phyloP scores from a whole-genome alignment of 2,888 invertebrate species.

The Oligia strigilis region DNA sequence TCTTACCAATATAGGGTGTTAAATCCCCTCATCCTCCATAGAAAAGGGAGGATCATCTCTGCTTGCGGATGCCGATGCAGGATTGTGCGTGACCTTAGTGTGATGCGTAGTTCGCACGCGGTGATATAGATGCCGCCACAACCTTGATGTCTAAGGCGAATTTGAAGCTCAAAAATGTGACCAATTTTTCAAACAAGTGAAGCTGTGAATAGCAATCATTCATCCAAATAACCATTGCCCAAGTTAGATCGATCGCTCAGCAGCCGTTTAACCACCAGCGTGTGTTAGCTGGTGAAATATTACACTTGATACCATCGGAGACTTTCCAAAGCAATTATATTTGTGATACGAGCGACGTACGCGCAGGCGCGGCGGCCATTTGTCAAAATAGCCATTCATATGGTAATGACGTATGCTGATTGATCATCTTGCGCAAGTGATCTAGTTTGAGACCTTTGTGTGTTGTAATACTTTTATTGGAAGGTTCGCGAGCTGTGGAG shows the following conservation, averaged over 20 bases:
- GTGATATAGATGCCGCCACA: too few relatives aligned
- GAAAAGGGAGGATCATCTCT: too few relatives aligned
- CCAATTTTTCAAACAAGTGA: neutral
- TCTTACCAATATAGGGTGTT: neutral
- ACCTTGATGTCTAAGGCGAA: neutral
- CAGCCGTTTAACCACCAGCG: constrained; percentile 44
- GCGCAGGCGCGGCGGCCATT: constrained; percentile 59
- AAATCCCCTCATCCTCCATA: too few relatives aligned
- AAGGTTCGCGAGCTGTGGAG: neutral
- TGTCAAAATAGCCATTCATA: constrained; percentile 66
- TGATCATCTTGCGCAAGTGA: constrained; percentile 58
- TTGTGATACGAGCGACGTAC: constrained; percentile 46
- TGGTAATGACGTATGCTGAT: constrained; percentile 57
- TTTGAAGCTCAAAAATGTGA: neutral
- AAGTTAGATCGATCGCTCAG: constrained; percentile 33
- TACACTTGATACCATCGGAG: constrained; percentile 58
- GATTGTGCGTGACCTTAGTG: too few relatives aligned
- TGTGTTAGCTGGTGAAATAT: constrained; percentile 54
- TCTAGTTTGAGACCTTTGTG: constrained; percentile 48
- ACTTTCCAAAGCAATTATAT: constrained; percentile 66
- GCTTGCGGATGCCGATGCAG: too few relatives aligned
- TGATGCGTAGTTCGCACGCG: too few relatives aligned
- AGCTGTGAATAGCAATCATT: constrained; percentile 37
- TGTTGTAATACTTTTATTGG: constrained; percentile 40
- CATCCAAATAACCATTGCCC: constrained; percentile 22